Evolutionary conservation across 2,113 vertebrate genomes (phyloP).

Genomic region (Cyprinodon variegatus): DNA sequence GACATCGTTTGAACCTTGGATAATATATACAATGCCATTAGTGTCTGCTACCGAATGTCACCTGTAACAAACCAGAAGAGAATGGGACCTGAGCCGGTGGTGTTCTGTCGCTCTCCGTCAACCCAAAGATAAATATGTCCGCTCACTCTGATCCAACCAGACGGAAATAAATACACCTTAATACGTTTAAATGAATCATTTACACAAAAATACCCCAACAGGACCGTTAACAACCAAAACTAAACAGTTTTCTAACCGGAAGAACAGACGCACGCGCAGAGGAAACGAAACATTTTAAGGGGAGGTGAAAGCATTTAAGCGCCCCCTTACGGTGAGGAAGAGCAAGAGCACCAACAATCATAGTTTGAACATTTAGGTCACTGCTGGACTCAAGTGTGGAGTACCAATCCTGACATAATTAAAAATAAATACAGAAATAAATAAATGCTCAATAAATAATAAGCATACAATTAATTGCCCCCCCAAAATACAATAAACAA

Average conservation of each 20-base stretch:
- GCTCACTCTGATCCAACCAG: background rate
- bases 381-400: background rate
- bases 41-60: background rate
- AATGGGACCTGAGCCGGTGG: background rate
- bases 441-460: no score
- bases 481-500: no score
- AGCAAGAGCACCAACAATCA: background rate
- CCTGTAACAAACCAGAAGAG: background rate
- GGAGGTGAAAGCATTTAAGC: background rate
- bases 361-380: background rate
- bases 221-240: background rate
- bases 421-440: no score
- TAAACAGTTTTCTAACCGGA: background rate
- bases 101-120: background rate
- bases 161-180: background rate
- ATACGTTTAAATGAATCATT: background rate
- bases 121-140: background rate
- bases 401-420: no score
- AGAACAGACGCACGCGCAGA: background rate
- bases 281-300: no score
- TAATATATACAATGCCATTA: background rate
- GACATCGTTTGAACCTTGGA: background rate
- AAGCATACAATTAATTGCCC: no score
- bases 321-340: slow-evolving; percentile 47
- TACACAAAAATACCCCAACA: background rate